These are phyloP conservation scores for Tenthredo scrophulariae DNA, from an alignment of 2,888 invertebrate species.

Conservation along the genomic window DNA sequence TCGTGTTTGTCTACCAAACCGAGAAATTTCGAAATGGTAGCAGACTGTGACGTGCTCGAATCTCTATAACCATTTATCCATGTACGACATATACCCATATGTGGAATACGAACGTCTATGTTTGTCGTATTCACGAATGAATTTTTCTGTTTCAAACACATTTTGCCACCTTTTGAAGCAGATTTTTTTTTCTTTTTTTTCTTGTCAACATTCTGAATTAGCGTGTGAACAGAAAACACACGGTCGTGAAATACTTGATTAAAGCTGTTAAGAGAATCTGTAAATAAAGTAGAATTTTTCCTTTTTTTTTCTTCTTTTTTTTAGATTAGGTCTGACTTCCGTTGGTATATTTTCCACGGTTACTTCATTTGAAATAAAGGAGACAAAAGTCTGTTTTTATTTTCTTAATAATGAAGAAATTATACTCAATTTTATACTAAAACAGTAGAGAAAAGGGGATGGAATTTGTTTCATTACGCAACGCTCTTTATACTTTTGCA, in stretches of 20 bases:
- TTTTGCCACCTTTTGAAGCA: not conserved
- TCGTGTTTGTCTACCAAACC: not conserved
- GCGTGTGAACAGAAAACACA: not conserved
- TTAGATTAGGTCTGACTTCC: not conserved
- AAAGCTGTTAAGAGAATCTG: not conserved
- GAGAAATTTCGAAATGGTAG: not conserved
- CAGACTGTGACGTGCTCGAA: not conserved
- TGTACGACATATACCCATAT: not conserved
- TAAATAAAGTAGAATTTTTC: not conserved
- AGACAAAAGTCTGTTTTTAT: not conserved
- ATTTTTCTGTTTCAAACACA: not conserved
- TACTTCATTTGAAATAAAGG: not conserved
- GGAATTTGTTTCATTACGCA: not conserved
- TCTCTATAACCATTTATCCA: not conserved
- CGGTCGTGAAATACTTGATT: not conserved
- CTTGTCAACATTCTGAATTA: not conserved
- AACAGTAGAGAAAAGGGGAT: not conserved
- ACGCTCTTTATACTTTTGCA: not conserved
- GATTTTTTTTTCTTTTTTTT: not conserved
- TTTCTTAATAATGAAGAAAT: not conserved
- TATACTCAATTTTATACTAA: not conserved
- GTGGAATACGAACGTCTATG: not conserved
- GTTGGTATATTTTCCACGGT: constrained; percentile 11
- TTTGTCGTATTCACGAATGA: not conserved
- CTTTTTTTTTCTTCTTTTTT: too few relatives aligned